Evolutionary conservation across 2,888 invertebrate genomes (phyloP).

Genomic region (Prosopocoilus inquinatus): DNA sequence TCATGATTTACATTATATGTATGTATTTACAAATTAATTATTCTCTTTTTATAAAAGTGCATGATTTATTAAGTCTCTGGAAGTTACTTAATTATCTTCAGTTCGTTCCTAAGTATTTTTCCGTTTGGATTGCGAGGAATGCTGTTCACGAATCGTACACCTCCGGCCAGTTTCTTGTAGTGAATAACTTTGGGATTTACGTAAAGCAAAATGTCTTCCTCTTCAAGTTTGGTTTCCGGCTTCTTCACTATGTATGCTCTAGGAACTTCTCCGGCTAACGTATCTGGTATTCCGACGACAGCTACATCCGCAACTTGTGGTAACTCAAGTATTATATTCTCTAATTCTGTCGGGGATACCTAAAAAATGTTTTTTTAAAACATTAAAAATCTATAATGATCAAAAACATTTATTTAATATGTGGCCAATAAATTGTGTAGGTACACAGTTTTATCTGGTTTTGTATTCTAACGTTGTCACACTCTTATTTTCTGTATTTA

Average conservation of each 20-base stretch:
- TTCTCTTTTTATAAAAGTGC: background rate
- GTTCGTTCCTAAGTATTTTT: slow-evolving; percentile 71
- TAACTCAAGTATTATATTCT: slow-evolving; percentile 70
- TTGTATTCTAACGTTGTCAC: too few species aligned
- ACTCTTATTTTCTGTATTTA: too few species aligned
- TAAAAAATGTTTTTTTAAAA: slow-evolving; percentile 42
- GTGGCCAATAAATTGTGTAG: background rate
- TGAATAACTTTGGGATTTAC: slow-evolving; percentile 66
- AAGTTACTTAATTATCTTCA: slow-evolving; percentile 48
- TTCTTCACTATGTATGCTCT: slow-evolving; percentile 70
- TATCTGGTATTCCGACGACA: slow-evolving; percentile 73
- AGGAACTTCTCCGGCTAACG: slow-evolving; percentile 71
- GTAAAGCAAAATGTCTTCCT: slow-evolving; percentile 57
- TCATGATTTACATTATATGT: too few species aligned
- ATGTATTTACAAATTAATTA: slow-evolving; percentile 13
- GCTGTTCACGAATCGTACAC: slow-evolving; percentile 64
- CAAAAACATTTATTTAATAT: too few species aligned
- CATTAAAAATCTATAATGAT: background rate
- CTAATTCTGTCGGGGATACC: slow-evolving; percentile 85
- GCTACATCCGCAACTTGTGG: slow-evolving; percentile 74
- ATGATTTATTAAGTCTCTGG: too few species aligned
- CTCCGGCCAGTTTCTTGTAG: slow-evolving; percentile 72
- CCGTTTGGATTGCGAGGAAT: slow-evolving; percentile 76
- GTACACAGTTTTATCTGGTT: too few species aligned
- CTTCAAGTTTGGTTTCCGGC: slow-evolving; percentile 55